These are phyloP conservation scores for Kryptolebias marmoratus DNA, from an alignment of 2,113 vertebrate species.

Conservation along the genomic window DNA sequence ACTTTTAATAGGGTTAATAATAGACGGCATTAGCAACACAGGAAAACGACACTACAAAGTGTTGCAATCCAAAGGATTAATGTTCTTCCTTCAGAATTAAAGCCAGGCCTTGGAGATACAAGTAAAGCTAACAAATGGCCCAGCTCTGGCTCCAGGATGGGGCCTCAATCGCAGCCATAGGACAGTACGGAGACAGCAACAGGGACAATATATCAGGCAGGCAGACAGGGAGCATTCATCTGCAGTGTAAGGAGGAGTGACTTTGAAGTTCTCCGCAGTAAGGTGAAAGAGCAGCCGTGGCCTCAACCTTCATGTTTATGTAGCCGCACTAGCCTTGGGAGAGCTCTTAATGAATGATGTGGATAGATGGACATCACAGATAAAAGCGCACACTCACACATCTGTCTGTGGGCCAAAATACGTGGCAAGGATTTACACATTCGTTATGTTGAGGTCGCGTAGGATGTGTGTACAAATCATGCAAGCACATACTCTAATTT, in stretches of 20 bases:
- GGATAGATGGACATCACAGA: constrained; percentile 66
- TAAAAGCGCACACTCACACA: constrained; percentile 59
- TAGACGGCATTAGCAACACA: constrained; percentile 71
- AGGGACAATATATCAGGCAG: constrained; percentile 73
- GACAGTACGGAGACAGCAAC: constrained; percentile 66
- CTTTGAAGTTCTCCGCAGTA: constrained; percentile 78
- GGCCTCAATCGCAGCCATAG: constrained; percentile 54
- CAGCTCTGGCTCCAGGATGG: constrained; percentile 60
- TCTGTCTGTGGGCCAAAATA: constrained; percentile 56
- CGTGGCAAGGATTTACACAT: constrained; percentile 46
- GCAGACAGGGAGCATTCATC: constrained; percentile 75
- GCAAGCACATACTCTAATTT: constrained; percentile 2
- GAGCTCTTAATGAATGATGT: constrained; percentile 78
- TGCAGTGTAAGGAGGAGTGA: constrained; percentile 66
- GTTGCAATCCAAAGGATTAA: constrained; percentile 79
- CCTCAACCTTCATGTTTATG: constrained; percentile 79
- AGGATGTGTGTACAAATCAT: constrained; percentile 30
- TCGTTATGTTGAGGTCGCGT: constrained; percentile 28
- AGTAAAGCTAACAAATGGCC: constrained; percentile 76
- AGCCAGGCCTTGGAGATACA: constrained; percentile 65
- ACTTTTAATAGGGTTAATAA: constrained; percentile 81
- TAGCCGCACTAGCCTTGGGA: constrained; percentile 71
- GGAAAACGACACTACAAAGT: constrained; percentile 66
- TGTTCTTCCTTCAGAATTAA: constrained; percentile 71
- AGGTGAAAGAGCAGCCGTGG: constrained; percentile 79